Base-by-base conservation (phyloP, 2,888 invertebrate species). In the Malthinus seriepunctatus region DNA sequence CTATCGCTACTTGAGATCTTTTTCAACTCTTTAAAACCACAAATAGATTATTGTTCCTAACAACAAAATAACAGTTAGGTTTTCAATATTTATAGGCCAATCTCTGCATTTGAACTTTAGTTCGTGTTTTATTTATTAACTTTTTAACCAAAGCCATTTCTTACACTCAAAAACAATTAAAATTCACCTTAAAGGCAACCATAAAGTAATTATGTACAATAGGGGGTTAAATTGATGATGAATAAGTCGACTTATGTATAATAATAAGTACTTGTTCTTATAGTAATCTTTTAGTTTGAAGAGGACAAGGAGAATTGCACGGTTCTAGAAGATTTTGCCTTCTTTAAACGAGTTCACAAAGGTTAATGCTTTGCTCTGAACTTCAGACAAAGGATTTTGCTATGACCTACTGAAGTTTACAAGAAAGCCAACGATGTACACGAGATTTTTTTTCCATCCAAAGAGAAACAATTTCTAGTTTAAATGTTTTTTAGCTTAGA, bases 311-410 rank as follows among this genome's bases (percentile, higher is more conserved):
- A 33, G 51, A 59, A 46, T 52, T 35, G 50, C 44, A 44, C 52
- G 54, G 53, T 55, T 63, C 63, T 44, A 46, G 52, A 57, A 34
- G 55, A 53, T 54, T 54, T 51, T 56, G 32, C 51, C 23, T 47
- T 60, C 46, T 51, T 51, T 60, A 60, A 49, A 56, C 59, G 63
- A 58, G 52, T 55, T 60, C 60, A 60, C 33, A 69, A 68, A 71
- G 71, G 72, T 72, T 69, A 72, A 71, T 67, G 72, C 66, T 70
- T 72, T 63, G 64, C 69, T 70, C 68, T 73, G 72, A 71, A 73
- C 73, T 68, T 65, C 67, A 66, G 71, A 72, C 72, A 73, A 72
- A 72, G 71, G 56, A 51, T 54, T 23, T 23, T 15, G 52, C 39
- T 48, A 58, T 65, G 65, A 65, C 65, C 65, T 62, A 67, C 58